A percentile compares a stretch with the other conserved stretches of the same genome.
phyloP scores from a whole-genome alignment of 1,140 invertebrate genomes.

The Euura saliciscinereae region DNA sequence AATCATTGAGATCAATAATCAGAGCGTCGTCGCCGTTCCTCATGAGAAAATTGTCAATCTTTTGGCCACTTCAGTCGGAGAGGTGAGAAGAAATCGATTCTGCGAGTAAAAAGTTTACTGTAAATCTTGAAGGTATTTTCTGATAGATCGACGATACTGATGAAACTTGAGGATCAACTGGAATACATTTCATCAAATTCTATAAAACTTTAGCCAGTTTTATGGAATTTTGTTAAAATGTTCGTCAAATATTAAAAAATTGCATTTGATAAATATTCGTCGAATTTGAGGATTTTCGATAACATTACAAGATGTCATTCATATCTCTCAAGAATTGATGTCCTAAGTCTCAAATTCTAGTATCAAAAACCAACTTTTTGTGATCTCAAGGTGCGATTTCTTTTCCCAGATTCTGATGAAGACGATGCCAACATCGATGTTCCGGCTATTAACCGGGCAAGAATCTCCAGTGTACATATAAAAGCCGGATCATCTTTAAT shows the following conservation, averaged over 20 bases:
- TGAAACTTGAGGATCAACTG: too few species aligned
- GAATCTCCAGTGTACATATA: constrained; percentile 99
- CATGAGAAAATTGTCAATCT: constrained; percentile 99
- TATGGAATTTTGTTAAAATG: constrained; percentile 3
- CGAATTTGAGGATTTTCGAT: background rate
- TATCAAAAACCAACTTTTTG: background rate
- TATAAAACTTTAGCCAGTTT: too few species aligned
- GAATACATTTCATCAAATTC: too few species aligned
- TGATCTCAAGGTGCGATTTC: constrained; percentile 7
- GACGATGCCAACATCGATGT: constrained; percentile 99
- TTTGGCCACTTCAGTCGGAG: constrained; percentile 97
- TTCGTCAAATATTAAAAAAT: constrained; percentile 18
- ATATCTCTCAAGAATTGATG: too few species aligned
- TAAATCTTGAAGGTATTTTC: too few species aligned
- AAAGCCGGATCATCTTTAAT: constrained; percentile 43
- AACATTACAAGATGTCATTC: too few species aligned
- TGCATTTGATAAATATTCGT: too few species aligned
- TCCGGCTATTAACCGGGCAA: constrained; percentile 96
- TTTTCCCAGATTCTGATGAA: constrained; percentile 96
- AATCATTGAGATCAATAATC: constrained; percentile 99
- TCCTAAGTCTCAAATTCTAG: too few species aligned
- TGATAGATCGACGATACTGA: too few species aligned
- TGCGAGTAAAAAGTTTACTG: too few species aligned
- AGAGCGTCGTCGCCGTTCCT: constrained; percentile 98
- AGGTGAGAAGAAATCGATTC: constrained; percentile 69